phyloP scores from a whole-genome alignment of 1,140 invertebrate species.

The Vollenhovia emeryi region DNA sequence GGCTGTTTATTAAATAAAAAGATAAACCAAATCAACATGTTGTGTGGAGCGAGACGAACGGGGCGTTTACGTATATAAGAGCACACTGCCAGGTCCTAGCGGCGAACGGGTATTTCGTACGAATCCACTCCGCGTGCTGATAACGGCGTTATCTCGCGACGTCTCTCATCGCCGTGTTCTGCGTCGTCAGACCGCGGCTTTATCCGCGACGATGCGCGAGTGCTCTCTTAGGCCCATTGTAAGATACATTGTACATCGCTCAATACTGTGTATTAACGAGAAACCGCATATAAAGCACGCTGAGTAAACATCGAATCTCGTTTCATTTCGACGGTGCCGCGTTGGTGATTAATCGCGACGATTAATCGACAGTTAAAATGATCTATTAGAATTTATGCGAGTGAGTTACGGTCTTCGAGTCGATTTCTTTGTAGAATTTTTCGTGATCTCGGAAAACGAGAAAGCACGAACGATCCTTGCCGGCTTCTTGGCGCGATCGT shows the following conservation, averaged over 20 bases:
- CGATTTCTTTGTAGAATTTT: too few species aligned
- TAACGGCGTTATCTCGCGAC: neutral
- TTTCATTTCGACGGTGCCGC: neutral
- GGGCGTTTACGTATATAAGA: neutral
- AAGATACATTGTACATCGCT: conserved; percentile 30
- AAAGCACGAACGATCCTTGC: neutral
- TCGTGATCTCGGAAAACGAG: too few species aligned
- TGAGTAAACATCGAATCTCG: conserved; percentile 11
- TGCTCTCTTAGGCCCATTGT: conserved; percentile 6
- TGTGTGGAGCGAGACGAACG: neutral
- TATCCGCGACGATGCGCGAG: neutral
- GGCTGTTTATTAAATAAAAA: conserved; percentile 43
- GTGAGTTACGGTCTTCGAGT: too few species aligned
- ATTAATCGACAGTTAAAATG: neutral
- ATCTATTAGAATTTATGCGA: neutral
- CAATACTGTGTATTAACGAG: conserved; percentile 14
- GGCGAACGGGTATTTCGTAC: neutral
- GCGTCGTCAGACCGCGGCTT: neutral
- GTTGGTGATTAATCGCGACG: neutral
- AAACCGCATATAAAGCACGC: conserved; percentile 26
- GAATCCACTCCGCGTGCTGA: neutral
- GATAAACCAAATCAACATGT: neutral
- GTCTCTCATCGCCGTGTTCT: neutral
- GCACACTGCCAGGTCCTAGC: conserved; percentile 20
- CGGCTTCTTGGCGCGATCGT: neutral